Evolutionary conservation across 2,888 invertebrate genomes (phyloP).

Genomic region (Itoplectis maculator): DNA sequence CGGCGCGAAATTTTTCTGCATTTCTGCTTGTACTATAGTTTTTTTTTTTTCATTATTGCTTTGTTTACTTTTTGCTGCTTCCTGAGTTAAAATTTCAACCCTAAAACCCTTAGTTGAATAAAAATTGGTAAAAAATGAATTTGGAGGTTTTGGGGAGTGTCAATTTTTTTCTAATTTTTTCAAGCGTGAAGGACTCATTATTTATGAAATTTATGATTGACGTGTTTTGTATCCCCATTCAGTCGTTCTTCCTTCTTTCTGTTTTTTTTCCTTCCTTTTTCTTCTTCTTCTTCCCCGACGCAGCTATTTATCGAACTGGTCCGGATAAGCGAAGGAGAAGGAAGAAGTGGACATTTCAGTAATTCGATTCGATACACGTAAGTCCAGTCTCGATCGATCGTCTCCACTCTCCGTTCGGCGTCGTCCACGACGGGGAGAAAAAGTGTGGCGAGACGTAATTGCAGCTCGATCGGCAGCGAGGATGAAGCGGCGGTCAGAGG

Average conservation of each 20-base stretch:
- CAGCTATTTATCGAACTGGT: slow-evolving; percentile 36
- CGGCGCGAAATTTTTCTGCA: too few relatives aligned
- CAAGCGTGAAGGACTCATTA: slow-evolving; percentile 29
- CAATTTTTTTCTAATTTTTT: too few relatives aligned
- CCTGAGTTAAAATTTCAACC: too few relatives aligned
- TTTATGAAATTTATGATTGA: slow-evolving; percentile 17
- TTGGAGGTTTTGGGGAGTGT: too few relatives aligned
- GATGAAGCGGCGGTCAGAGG: slow-evolving; percentile 26
- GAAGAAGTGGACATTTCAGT: slow-evolving; percentile 54
- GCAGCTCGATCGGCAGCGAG: slow-evolving; percentile 40
- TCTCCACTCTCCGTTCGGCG: neutral
- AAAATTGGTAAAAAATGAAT: too few relatives aligned
- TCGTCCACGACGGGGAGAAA: slow-evolving; percentile 45
- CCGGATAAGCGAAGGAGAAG: slow-evolving; percentile 7
- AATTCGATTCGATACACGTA: slow-evolving; percentile 57
- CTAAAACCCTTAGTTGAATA: too few relatives aligned
- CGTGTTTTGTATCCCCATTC: neutral
- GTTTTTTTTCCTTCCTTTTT: neutral
- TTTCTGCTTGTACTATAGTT: too few relatives aligned
- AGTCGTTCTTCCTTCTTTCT: neutral
- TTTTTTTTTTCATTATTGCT: too few relatives aligned
- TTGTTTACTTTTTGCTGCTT: too few relatives aligned
- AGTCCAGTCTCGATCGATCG: slow-evolving; percentile 41
- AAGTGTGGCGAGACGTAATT: slow-evolving; percentile 67
- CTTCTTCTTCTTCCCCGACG: neutral